phyloP scores from a whole-genome alignment of 2,888 invertebrate species.

The Phyllotreta cruciferae region DNA sequence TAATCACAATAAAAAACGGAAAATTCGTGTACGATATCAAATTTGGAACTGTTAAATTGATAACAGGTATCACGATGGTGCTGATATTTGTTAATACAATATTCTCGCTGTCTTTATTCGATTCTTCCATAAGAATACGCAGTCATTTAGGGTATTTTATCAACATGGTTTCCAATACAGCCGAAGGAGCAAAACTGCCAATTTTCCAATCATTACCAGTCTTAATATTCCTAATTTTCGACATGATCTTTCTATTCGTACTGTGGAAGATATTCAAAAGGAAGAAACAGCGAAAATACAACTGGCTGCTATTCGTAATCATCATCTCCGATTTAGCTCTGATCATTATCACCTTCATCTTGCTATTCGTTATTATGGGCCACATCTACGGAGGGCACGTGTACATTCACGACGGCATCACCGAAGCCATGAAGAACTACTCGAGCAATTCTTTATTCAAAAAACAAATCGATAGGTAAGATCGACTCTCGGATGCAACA shows the following conservation, averaged over 20 bases:
- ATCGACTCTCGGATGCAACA: background rate
- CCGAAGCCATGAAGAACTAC: conserved; percentile 67
- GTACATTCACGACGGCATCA: conserved; percentile 62
- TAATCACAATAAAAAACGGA: conserved; percentile 45
- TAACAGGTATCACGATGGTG: conserved; percentile 41
- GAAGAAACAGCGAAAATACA: conserved; percentile 41
- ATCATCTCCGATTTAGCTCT: conserved; percentile 41
- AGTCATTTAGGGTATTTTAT: conserved; percentile 54
- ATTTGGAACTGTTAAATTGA: conserved; percentile 47
- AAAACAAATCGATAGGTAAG: conserved; percentile 63
- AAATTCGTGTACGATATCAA: conserved; percentile 48
- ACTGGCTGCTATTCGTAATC: conserved; percentile 47
- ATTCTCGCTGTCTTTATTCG: conserved; percentile 48
- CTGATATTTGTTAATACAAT: conserved; percentile 44
- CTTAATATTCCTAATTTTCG: conserved; percentile 48
- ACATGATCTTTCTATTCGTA: conserved; percentile 45
- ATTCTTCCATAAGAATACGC: conserved; percentile 48
- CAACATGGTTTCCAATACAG: conserved; percentile 53
- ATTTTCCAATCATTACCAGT: conserved; percentile 46
- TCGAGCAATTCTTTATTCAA: conserved; percentile 64
- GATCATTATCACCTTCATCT: conserved; percentile 42
- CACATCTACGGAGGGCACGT: conserved; percentile 51
- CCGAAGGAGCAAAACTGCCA: conserved; percentile 52
- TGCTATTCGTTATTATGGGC: conserved; percentile 47
- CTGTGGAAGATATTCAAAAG: conserved; percentile 47